Evolutionary conservation across 2,888 invertebrate genomes (phyloP), one percentile per base, ranked within the genome.

Genomic region (Amblyteles armatorius): DNA sequence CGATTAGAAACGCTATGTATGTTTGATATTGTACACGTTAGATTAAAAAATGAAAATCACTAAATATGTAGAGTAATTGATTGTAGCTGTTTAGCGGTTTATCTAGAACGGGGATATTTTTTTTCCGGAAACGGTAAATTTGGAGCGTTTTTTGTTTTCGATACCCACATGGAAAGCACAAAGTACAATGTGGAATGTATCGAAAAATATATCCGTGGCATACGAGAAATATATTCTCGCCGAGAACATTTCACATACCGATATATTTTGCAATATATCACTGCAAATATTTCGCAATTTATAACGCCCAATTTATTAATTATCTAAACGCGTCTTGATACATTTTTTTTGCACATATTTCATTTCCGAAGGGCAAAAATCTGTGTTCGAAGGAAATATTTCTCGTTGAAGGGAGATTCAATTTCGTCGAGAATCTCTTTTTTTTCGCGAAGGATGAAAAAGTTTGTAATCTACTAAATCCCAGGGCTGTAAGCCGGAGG

Each of bases 1-100:
- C n/a, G 22, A 50, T 65, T 79, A 67, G 65, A 79, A 55, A 72
- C 60, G 13, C 22, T 63, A 63, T 65, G 40, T 55, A 50, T 79
- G 52, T 71, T 69, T 36, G 50, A 73, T 60, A 60, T 60, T 60
- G 57, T 73, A 73, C 29, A 60, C 40, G 57, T 73, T 79, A 65
- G 50, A 63, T 63, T 60, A 29, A 29, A 63, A 29, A 33, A 67
- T 29, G 33, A 33, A 52, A 40, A 73, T 67, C n/a, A 63, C 29
- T 55, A 13, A 36, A 22, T 79, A 72, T 67, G 65, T 72, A 22
- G 73, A 33, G 16, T 63, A 26, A 63, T 63, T 33, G 29, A 33
- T 29, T 63, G 29, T 60, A 60, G 29, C 60, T 60, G 60, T 63
- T 63, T 63, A 57, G 26, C 57, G 19, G 19, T 4, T 26, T 57